Evolutionary conservation across 64 coral and sea anemone species (phyloP), one percentile per base, ranked within the genome.

Genomic region (Cladopsammia gracilis): DNA sequence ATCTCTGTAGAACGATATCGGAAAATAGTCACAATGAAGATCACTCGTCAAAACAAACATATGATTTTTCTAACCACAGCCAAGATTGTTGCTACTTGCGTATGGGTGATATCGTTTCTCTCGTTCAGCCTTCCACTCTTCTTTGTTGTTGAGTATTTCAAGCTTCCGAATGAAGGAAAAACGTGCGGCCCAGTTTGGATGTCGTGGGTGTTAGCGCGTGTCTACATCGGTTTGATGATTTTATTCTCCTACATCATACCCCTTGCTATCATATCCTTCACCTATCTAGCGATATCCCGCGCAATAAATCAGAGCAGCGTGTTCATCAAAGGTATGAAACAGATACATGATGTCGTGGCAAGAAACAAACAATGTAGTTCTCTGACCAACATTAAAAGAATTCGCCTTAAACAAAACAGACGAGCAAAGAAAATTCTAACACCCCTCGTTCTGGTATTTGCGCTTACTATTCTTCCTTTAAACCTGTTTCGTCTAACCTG

Each of bases 331-430:
- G 25, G 56, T 11, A 58, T 95, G 45, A 9, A 86, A 24, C 61
- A 23, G 71, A 83, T 56, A 95, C 25, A 43, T 25, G 23, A 47
- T 3, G 6, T 85, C 19, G 25, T 65, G 9, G 22, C 82, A 77
- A 5, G n/a, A 3, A 3, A 54, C 2, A 14, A 14, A 3, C 4
- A 45, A 64, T 42, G 53, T 69, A 56, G 24, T 26, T 22, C 2
- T 71, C 81, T 24, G 46, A 95, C 53, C 62, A 48, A 25, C 80
- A 74, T 47, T n/a, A n/a, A n/a, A n/a, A n/a, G n/a, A n/a, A n/a
- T n/a, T n/a, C n/a, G n/a, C n/a, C n/a, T n/a, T n/a, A n/a, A n/a
- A 67, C 89, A 95, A 79, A 95, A 95, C 78, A 90, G 78, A 51
- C 84, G 76, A 73, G 93, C 87, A 2, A 90, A 95, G 34, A 95